These are phyloP conservation scores for Helicoverpa zea DNA, from an alignment of 1,140 invertebrate genomes.

Conservation along the genomic window DNA sequence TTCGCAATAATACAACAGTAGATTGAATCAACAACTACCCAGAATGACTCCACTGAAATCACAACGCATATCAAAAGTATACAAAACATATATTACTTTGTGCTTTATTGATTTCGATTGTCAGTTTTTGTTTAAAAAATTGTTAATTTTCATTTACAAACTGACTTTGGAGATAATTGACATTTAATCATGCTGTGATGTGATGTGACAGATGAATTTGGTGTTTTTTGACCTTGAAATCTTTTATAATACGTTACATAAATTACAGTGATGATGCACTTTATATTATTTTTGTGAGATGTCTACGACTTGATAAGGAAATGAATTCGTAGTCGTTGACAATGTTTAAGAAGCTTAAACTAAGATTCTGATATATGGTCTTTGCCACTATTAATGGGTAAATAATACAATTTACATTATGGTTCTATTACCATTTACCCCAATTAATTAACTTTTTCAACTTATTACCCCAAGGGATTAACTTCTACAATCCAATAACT, in stretches of 20 bases:
- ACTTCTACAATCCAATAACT: too few relatives aligned
- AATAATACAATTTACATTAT: too few relatives aligned
- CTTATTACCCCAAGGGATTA: too few relatives aligned
- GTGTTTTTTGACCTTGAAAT: neutral
- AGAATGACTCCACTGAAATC: neutral
- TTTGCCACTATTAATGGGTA: neutral
- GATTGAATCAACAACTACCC: constrained; percentile 1
- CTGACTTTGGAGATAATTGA: neutral
- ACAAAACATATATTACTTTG: neutral
- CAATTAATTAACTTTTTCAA: too few relatives aligned
- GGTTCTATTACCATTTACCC: too few relatives aligned
- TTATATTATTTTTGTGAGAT: too few relatives aligned
- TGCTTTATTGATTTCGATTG: too few relatives aligned
- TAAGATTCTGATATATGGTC: too few relatives aligned
- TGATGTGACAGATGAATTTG: constrained; percentile 9
- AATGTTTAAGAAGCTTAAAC: too few relatives aligned
- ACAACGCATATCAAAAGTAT: neutral
- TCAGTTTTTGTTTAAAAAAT: neutral
- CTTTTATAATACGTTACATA: neutral
- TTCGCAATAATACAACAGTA: neutral
- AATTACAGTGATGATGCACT: too few relatives aligned
- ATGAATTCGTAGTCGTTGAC: too few relatives aligned
- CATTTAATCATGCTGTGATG: constrained; percentile 10
- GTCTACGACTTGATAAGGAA: too few relatives aligned
- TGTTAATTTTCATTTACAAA: neutral